These are phyloP conservation scores for Tupiocoris notatus DNA, from an alignment of 2,888 invertebrate species.

Conservation along the genomic window DNA sequence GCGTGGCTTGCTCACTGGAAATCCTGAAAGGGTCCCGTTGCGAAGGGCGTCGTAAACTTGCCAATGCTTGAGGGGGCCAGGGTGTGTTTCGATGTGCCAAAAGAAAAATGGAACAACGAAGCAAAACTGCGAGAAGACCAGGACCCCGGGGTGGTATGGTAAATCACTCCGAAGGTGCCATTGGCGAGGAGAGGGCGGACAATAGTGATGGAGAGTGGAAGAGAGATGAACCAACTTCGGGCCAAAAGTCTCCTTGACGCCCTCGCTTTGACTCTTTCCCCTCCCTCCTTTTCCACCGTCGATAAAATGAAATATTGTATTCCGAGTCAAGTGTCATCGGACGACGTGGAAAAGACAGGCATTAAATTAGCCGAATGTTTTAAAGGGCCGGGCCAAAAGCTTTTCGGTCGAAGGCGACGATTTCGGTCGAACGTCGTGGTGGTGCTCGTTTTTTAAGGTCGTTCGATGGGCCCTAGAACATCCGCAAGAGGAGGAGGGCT, in stretches of 20 bases:
- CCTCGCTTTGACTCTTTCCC: not conserved
- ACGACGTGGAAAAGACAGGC: conserved; percentile 43
- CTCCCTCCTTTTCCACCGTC: no score
- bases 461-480: not conserved
- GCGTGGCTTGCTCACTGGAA: not conserved
- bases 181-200: not conserved
- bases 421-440: not conserved
- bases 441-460: conserved; percentile 6
- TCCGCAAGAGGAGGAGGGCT: not conserved
- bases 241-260: conserved; percentile 41
- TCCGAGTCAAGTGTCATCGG: conserved; percentile 45
- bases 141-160: not conserved
- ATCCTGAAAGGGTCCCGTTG: conserved; percentile 6
- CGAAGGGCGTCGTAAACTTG: conserved; percentile 25
- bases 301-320: conserved; percentile 44
- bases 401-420: conserved; percentile 1
- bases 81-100: conserved; percentile 28
- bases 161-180: conserved; percentile 14
- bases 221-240: not conserved
- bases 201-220: not conserved
- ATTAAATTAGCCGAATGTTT: conserved; percentile 46
- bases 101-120: conserved; percentile 3
- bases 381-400: conserved; percentile 24
- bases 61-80: not conserved
- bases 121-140: not conserved